Evolutionary conservation across 2,888 invertebrate species (phyloP).

Genomic region (Acrobasis suavella): DNA sequence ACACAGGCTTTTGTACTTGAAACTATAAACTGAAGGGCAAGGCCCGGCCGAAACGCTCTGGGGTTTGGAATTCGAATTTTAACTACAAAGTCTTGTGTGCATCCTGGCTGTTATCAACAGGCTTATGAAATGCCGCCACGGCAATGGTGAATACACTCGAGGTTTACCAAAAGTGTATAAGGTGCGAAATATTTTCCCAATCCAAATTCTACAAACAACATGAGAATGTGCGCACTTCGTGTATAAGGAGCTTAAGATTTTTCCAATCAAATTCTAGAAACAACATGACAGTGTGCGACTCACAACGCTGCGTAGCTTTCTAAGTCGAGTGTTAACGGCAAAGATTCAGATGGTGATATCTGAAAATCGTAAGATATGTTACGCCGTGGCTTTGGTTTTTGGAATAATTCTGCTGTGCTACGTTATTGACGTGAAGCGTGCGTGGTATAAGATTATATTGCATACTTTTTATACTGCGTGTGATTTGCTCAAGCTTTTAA

Average conservation of each 20-base stretch:
- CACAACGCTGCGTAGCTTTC: slow-evolving; percentile 24
- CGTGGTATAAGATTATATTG: slow-evolving; percentile 69
- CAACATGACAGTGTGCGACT: slow-evolving; percentile 19
- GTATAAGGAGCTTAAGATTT: not conserved
- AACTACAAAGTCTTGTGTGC: too few relatives aligned
- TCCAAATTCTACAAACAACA: too few relatives aligned
- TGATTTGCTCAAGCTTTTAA: slow-evolving; percentile 67
- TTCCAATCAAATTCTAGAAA: slow-evolving; percentile 11
- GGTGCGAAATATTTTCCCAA: too few relatives aligned
- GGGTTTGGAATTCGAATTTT: too few relatives aligned
- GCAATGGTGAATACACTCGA: too few relatives aligned
- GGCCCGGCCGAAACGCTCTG: too few relatives aligned
- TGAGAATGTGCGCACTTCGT: too few relatives aligned
- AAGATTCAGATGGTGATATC: slow-evolving; percentile 71
- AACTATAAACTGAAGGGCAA: too few relatives aligned
- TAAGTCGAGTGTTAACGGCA: slow-evolving; percentile 26
- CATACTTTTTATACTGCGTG: slow-evolving; percentile 69
- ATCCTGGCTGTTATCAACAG: too few relatives aligned
- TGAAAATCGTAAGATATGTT: slow-evolving; percentile 61
- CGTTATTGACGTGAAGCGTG: slow-evolving; percentile 63
- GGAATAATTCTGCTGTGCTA: slow-evolving; percentile 52
- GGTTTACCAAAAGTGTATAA: too few relatives aligned
- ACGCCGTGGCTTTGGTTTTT: slow-evolving; percentile 49
- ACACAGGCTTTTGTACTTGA: too few relatives aligned
- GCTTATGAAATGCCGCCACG: too few relatives aligned